phyloP scores from a whole-genome alignment of 1,140 invertebrate genomes.

The Nasonia longicornis region DNA sequence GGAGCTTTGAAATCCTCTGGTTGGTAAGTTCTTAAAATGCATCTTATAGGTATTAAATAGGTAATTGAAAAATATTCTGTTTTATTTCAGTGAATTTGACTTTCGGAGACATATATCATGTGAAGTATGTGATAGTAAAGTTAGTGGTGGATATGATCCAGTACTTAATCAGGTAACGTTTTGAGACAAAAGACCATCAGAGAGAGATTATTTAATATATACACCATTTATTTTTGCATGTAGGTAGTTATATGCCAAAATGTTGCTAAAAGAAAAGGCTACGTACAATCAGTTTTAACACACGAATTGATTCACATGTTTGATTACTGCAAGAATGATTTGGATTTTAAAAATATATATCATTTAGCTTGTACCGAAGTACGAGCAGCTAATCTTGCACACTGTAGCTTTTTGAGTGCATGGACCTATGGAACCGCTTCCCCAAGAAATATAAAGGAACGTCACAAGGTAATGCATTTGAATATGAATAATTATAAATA shows the following conservation, averaged over 20 bases:
- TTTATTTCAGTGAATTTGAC: conserved; percentile 78
- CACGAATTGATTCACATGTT: conserved; percentile 99
- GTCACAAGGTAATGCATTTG: conserved; percentile 74
- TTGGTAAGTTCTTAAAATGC: conserved; percentile 73
- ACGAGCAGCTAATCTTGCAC: conserved; percentile 89
- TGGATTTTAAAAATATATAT: conserved; percentile 91
- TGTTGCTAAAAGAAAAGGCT: conserved; percentile 73
- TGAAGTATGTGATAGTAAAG: conserved; percentile 85
- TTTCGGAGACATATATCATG: conserved; percentile 90
- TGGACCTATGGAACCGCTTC: conserved; percentile 82
- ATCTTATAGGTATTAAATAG: conserved; percentile 35
- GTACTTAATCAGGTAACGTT: conserved; percentile 81
- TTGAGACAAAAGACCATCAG: background rate
- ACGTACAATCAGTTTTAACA: conserved; percentile 83
- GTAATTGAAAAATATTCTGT: conserved; percentile 50
- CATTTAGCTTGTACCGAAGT: conserved; percentile 97
- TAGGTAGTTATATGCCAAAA: conserved; percentile 95
- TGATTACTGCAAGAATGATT: conserved; percentile 89
- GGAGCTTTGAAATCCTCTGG: conserved; percentile 86
- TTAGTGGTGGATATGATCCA: conserved; percentile 94
- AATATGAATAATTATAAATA: background rate
- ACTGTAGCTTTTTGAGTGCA: conserved; percentile 90
- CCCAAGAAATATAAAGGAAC: conserved; percentile 78
- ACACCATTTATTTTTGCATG: conserved; percentile 40
- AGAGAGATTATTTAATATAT: background rate